Base-by-base conservation (phyloP, 1,140 invertebrate species). In the Druon quercuslanigerum region DNA sequence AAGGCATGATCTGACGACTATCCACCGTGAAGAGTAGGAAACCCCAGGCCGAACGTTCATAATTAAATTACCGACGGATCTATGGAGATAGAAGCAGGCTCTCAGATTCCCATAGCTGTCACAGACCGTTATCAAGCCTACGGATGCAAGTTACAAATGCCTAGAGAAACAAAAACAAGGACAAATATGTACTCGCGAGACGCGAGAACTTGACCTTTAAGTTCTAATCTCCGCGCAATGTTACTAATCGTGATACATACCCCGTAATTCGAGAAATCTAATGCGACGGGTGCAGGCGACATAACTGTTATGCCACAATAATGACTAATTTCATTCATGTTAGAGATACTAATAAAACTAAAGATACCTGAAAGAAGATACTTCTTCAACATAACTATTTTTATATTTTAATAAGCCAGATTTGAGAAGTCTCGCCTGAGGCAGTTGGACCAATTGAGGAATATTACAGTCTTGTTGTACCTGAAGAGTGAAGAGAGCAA, bases 31-130 rank as follows among this genome's bases (percentile, higher is more conserved):
- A 73, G 51, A 19, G 9, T 25, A 56, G 51, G 40, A 60, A 60
- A 50, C 54, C 25, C 25, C 56, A 74, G 71, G 50, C 40, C 71
- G 46, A 56, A 57, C 56, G 73, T 57, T 74, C 73, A 57, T 74
- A 74, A 84, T 84, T 85, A 83, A 85, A 85, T 84, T 85, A 85
- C 76, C 71, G 71, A 9, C 77, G 71, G 76, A 72, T 73, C 76
- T 78, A 78, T 66, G 80, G 56, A 79, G 72, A 70, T 83, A 70
- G 54, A n/a, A 51, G 74, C 40, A 76, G 50, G 66, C 50, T 54
- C 60, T 66, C 25, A 9, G 16, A 54, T 76, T 76, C 25, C 51
- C 66, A 76, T 52, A 70, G 66, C 52, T 76, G 51, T 71, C 52
- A 70, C 46, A 54, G 20, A 71, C 74, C 74, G 66, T 71, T 76